A percentile compares a stretch with the other conserved stretches of the same genome.
phyloP scores from a whole-genome alignment of 2,888 invertebrate species.

The Callosobruchus maculatus region DNA sequence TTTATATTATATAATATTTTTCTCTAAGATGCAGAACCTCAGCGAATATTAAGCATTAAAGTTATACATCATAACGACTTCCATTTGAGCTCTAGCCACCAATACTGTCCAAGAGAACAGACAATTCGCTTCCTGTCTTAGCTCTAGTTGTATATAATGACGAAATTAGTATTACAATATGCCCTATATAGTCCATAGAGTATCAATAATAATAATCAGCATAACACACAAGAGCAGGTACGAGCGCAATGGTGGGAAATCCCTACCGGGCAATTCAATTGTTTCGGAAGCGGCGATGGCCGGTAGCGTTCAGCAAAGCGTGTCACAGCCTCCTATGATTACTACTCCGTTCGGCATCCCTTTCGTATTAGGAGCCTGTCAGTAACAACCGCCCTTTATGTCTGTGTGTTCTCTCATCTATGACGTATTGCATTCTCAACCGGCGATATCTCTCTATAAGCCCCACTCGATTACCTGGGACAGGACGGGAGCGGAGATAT shows the following conservation, averaged over 20 bases:
- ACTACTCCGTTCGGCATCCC: background rate
- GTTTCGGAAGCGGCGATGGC: background rate
- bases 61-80: too few relatives aligned
- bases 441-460: background rate
- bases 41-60: too few relatives aligned
- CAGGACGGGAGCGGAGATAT: background rate
- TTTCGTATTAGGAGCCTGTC: background rate
- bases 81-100: too few relatives aligned
- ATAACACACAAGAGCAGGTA: background rate
- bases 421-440: background rate
- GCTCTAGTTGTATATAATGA: too few relatives aligned
- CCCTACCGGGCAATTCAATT: background rate
- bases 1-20: too few relatives aligned
- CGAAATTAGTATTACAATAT: too few relatives aligned
- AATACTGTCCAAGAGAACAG: too few relatives aligned
- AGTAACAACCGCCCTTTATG: background rate
- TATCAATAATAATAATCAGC: background rate
- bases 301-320: background rate
- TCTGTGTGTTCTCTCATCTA: background rate
- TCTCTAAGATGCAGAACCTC: too few relatives aligned
- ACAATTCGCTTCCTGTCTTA: too few relatives aligned
- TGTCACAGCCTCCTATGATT: background rate
- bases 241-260: too few relatives aligned
- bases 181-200: background rate
- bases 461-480: background rate